phyloP scores from a whole-genome alignment of 2,888 invertebrate genomes.

The Hetaerina titia region DNA sequence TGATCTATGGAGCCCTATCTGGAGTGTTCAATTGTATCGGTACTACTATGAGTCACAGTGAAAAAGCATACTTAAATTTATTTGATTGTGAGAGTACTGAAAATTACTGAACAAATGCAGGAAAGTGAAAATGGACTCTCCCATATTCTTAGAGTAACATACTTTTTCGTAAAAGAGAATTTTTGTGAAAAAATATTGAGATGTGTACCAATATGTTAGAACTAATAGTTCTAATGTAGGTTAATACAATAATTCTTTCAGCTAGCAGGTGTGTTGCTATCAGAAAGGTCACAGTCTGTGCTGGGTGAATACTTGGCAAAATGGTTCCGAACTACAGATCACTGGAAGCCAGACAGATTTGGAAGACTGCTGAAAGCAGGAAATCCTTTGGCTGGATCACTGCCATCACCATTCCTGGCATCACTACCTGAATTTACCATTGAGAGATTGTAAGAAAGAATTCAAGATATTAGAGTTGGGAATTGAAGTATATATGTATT shows the following conservation, averaged over 20 bases:
- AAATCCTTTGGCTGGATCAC: slow-evolving; percentile 43
- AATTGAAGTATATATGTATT: not conserved
- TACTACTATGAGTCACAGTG: no score
- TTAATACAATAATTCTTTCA: not conserved
- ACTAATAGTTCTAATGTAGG: no score
- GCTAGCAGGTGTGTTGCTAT: slow-evolving; percentile 16
- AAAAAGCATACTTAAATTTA: no score
- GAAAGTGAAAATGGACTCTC: no score
- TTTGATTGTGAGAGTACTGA: no score
- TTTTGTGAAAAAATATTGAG: no score
- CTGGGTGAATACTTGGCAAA: slow-evolving; percentile 34
- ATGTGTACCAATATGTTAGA: no score
- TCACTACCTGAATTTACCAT: not conserved
- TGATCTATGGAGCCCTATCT: no score
- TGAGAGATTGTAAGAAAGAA: slow-evolving; percentile 50
- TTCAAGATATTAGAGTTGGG: not conserved
- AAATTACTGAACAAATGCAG: no score
- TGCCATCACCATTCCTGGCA: slow-evolving; percentile 35
- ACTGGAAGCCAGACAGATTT: slow-evolving; percentile 40
- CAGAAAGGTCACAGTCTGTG: slow-evolving; percentile 32
- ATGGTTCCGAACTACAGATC: slow-evolving; percentile 17
- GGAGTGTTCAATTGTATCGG: no score
- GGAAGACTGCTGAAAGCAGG: slow-evolving; percentile 33
- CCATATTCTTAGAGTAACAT: no score
- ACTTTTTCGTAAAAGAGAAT: no score